These are phyloP conservation scores for Nudaria mundana DNA, from an alignment of 2,888 invertebrate genomes.

Conservation along the genomic window DNA sequence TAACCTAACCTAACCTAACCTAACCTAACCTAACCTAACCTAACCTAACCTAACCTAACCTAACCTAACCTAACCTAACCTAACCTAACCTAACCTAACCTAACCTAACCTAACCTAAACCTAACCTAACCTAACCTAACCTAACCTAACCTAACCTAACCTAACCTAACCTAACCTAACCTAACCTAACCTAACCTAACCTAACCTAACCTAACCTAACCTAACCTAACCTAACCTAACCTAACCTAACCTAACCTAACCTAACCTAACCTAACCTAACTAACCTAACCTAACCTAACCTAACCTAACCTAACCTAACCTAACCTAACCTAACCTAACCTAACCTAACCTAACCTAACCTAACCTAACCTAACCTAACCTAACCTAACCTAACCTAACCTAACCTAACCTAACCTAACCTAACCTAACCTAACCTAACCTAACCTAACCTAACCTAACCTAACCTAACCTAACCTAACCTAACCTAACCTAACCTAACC, in stretches of 20 bases:
- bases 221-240: too few relatives aligned
- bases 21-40: too few relatives aligned
- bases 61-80: too few relatives aligned
- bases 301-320: constrained; percentile 9
- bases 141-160: too few relatives aligned
- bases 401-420: constrained; percentile 7
- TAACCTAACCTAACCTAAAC: too few relatives aligned
- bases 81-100: too few relatives aligned
- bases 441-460: constrained; percentile 5
- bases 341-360: constrained; percentile 10
- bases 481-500: constrained; percentile 9
- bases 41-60: too few relatives aligned
- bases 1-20: too few relatives aligned
- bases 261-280: constrained; percentile 11
- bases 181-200: too few relatives aligned
- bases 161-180: too few relatives aligned
- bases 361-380: constrained; percentile 10
- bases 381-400: constrained; percentile 9
- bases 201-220: too few relatives aligned
- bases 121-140: too few relatives aligned
- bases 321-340: constrained; percentile 10
- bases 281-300: constrained; percentile 10
- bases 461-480: constrained; percentile 6
- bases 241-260: constrained; percentile 12
- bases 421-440: constrained; percentile 3